phyloP scores from a whole-genome alignment of 2,113 vertebrate species.

The Nibea coibor region DNA sequence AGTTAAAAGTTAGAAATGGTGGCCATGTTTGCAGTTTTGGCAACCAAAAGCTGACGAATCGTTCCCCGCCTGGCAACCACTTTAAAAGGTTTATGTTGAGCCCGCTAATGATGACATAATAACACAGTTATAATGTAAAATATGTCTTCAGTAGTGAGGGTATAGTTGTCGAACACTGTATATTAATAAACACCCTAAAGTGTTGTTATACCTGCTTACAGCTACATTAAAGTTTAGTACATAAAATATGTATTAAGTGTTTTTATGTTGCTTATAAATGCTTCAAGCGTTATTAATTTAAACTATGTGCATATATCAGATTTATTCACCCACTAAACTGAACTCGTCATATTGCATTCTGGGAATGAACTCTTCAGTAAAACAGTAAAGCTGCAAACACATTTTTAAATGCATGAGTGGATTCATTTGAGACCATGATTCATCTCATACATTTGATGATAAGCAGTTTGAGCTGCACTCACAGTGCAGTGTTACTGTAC shows the following conservation, averaged over 20 bases:
- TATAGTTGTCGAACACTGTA: neutral
- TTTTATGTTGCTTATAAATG: neutral
- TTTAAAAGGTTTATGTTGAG: too few relatives aligned
- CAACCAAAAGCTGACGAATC: too few relatives aligned
- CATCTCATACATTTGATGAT: slow-evolving; percentile 26
- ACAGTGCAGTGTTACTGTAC: slow-evolving; percentile 73
- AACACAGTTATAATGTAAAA: neutral
- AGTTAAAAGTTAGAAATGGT: too few relatives aligned
- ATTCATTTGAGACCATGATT: slow-evolving; percentile 16
- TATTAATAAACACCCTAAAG: neutral
- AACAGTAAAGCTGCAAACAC: neutral
- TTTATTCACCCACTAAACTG: neutral
- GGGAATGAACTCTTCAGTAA: neutral
- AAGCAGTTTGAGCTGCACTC: slow-evolving; percentile 34
- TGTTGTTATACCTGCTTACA: neutral
- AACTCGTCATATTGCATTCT: neutral
- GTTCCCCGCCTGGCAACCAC: too few relatives aligned
- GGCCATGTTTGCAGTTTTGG: too few relatives aligned
- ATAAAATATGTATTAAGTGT: neutral
- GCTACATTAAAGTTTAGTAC: neutral
- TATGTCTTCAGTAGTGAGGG: neutral
- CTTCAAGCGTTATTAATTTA: neutral
- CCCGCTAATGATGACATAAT: too few relatives aligned
- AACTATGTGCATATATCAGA: neutral
- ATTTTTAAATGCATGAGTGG: neutral